phyloP scores from a whole-genome alignment of 2,113 vertebrate genomes.

The Grantiella picta region DNA sequence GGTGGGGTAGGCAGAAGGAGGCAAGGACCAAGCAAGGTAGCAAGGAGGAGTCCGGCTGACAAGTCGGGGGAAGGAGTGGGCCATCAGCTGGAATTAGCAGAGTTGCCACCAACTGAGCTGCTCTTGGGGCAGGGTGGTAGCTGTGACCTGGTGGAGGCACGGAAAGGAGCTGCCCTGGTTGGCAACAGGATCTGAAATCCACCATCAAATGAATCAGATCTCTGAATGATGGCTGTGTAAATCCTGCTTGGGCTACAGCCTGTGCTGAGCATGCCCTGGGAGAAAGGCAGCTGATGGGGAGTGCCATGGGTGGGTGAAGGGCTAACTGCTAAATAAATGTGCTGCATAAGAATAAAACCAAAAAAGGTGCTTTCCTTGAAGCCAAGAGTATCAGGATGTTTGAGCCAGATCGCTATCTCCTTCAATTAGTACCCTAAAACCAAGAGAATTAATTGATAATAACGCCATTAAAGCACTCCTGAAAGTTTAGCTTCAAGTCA shows the following conservation, averaged over 20 bases:
- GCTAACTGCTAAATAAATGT: neutral
- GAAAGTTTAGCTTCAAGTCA: neutral
- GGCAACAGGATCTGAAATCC: neutral
- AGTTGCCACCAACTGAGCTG: neutral
- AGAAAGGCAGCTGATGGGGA: neutral
- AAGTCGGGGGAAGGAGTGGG: neutral
- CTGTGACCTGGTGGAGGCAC: neutral
- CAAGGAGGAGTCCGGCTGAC: neutral
- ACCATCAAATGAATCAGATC: neutral
- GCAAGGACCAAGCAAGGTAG: neutral
- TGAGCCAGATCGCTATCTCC: neutral
- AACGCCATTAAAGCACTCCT: neutral
- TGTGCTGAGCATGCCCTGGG: neutral
- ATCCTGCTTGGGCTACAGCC: neutral
- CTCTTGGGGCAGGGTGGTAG: neutral
- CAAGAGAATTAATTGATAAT: neutral
- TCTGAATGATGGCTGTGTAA: neutral
- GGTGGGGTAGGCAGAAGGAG: neutral
- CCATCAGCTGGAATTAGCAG: neutral
- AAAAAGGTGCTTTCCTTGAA: neutral
- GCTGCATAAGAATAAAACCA: neutral
- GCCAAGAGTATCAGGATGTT: neutral
- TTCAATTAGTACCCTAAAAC: neutral
- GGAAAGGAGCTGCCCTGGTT: neutral
- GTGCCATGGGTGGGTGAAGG: neutral